phyloP scores from a whole-genome alignment of 2,888 invertebrate genomes.

The Xestia ashworthii region DNA sequence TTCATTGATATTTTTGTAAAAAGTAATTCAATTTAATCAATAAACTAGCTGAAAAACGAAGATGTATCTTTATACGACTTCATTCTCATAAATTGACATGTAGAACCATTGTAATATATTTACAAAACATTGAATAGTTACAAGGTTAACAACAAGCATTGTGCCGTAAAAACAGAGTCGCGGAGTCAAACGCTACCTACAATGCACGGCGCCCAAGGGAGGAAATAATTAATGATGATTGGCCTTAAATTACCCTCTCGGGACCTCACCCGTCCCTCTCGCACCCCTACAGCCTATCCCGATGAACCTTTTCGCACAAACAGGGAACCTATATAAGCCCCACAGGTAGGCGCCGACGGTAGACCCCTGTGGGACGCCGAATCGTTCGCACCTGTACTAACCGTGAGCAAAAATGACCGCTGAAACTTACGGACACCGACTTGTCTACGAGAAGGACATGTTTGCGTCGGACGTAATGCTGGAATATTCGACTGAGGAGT shows the following conservation, averaged over 20 bases:
- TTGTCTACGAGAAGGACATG: conserved; percentile 87
- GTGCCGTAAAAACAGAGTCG: conserved; percentile 70
- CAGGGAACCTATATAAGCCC: conserved; percentile 86
- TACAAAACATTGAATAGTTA: conserved; percentile 65
- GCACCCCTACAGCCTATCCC: conserved; percentile 67
- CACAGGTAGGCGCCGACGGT: conserved; percentile 84
- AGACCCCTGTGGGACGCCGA: conserved; percentile 85
- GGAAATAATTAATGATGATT: conserved; percentile 90
- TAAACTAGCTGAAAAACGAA: neutral
- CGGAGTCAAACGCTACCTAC: conserved; percentile 77
- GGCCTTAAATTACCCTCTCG: conserved; percentile 89
- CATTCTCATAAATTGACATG: conserved; percentile 7
- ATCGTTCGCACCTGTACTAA: conserved; percentile 78
- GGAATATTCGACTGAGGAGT: conserved; percentile 86
- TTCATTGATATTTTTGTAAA: neutral
- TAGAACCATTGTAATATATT: conserved; percentile 15
- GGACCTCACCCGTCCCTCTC: conserved; percentile 77
- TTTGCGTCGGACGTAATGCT: conserved; percentile 86
- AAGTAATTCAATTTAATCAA: neutral
- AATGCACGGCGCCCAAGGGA: conserved; percentile 83
- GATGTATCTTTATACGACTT: neutral
- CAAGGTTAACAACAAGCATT: conserved; percentile 60
- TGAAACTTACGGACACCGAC: conserved; percentile 89
- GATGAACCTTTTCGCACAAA: conserved; percentile 79
- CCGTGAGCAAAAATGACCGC: conserved; percentile 81